phyloP scores from a whole-genome alignment of 2,113 vertebrate species.

The Ceyx margarethae region DNA sequence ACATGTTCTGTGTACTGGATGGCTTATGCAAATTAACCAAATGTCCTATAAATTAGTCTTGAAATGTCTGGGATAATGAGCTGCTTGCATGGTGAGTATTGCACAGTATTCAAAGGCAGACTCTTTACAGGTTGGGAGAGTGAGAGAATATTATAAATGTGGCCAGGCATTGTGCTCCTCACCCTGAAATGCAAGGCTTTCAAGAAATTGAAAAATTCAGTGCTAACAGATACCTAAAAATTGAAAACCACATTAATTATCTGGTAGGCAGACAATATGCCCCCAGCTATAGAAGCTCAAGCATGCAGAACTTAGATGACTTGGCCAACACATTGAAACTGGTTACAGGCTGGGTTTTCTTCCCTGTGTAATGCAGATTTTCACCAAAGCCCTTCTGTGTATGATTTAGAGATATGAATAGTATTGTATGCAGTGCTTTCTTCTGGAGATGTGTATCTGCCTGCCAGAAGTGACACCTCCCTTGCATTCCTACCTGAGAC shows the following conservation, averaged over 20 bases:
- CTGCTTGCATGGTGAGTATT: neutral
- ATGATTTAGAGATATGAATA: neutral
- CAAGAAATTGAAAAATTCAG: neutral
- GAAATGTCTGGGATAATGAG: conserved; percentile 49
- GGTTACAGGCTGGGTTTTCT: neutral
- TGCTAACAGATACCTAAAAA: neutral
- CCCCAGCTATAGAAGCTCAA: neutral
- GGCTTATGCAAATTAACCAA: conserved; percentile 64
- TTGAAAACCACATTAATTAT: neutral
- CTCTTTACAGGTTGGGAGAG: neutral
- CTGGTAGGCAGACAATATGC: neutral
- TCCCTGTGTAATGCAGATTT: neutral
- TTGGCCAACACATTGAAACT: neutral
- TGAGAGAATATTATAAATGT: neutral
- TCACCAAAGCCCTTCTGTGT: neutral
- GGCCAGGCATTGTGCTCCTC: neutral
- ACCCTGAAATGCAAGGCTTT: neutral
- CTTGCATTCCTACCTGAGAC: neutral
- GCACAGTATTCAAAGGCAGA: neutral
- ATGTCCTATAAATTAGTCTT: conserved; percentile 58
- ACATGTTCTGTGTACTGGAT: conserved; percentile 42
- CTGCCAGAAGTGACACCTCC: neutral
- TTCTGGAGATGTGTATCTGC: neutral
- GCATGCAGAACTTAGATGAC: neutral
- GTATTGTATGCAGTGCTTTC: neutral